These are phyloP conservation scores for Tinea semifulvella DNA, from an alignment of 2,888 invertebrate species.

Conservation along the genomic window DNA sequence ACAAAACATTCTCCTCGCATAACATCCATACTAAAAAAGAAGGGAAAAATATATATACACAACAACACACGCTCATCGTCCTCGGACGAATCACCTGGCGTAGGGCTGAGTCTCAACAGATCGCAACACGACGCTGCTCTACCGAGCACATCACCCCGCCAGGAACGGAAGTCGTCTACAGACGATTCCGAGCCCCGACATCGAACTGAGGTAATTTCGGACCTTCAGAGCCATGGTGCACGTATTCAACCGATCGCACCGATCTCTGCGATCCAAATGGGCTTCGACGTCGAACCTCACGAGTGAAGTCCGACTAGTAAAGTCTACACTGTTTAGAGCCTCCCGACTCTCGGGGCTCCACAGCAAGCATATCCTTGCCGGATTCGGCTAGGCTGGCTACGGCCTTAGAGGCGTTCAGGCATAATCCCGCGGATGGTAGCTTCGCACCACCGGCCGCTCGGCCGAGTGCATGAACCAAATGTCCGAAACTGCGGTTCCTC, in stretches of 20 bases:
- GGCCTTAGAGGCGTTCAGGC: constrained; percentile 69
- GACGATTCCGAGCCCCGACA: constrained; percentile 67
- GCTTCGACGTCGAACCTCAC: constrained; percentile 40
- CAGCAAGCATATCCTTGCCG: constrained; percentile 45
- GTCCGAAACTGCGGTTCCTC: constrained; percentile 69
- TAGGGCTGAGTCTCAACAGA: constrained; percentile 69
- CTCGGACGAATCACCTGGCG: constrained; percentile 27
- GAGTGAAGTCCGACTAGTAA: constrained; percentile 34
- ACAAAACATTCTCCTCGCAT: no score
- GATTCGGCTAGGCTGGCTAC: constrained; percentile 68
- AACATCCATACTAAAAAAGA: no score
- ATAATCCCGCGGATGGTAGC: constrained; percentile 73
- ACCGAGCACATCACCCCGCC: constrained; percentile 69
- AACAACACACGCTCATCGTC: background rate
- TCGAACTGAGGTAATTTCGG: constrained; percentile 38
- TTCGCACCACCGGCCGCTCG: constrained; percentile 72
- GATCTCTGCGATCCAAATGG: constrained; percentile 36
- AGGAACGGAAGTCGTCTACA: constrained; percentile 69
- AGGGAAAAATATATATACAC: no score
- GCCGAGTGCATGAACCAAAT: constrained; percentile 69
- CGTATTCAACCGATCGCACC: constrained; percentile 32
- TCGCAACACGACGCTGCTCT: constrained; percentile 69
- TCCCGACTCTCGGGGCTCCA: constrained; percentile 48
- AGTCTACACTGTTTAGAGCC: constrained; percentile 57
- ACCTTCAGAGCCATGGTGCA: constrained; percentile 28